Conservation (phyloP, 2,113 vertebrate genomes). For the Ochotona curzoniae region DNA sequence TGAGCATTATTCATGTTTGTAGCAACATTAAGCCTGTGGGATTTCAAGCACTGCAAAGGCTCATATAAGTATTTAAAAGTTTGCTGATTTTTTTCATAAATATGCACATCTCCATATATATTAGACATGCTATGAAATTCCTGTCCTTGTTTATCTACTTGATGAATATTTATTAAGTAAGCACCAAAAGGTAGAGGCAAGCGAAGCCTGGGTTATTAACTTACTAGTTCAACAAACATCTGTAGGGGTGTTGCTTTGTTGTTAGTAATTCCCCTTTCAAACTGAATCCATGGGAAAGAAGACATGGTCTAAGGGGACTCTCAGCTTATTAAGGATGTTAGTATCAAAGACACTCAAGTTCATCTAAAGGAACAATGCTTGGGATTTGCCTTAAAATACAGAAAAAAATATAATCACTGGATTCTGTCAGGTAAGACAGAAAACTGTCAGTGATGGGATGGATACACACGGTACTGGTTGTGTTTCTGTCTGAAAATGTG, state of each 20-base stretch:
- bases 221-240: conserved; percentile 15
- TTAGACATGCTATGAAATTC: conserved; percentile 25
- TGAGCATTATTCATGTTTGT: conserved; percentile 40
- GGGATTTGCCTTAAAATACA: not conserved
- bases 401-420: not conserved
- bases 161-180: not conserved
- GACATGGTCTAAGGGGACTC: not conserved
- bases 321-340: not conserved
- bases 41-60: conserved; percentile 23
- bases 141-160: conserved; percentile 1
- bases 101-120: not conserved
- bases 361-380: not conserved
- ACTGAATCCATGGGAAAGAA: not conserved
- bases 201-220: not conserved
- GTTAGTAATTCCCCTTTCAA: not conserved
- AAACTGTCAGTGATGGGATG: not conserved
- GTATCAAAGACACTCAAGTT: not conserved
- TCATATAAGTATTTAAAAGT: conserved; percentile 42
- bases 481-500: conserved; percentile 22
- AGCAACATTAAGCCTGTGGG: conserved; percentile 23
- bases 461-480: not conserved
- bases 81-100: conserved; percentile 39
- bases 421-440: not conserved
- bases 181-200: conserved; percentile 23
- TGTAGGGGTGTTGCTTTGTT: conserved; percentile 7